A percentile compares a stretch with the other conserved stretches of the same genome.
phyloP scores from a whole-genome alignment of 1,140 invertebrate species.

The fruit fly (Drosophila melanogaster) region DNA sequence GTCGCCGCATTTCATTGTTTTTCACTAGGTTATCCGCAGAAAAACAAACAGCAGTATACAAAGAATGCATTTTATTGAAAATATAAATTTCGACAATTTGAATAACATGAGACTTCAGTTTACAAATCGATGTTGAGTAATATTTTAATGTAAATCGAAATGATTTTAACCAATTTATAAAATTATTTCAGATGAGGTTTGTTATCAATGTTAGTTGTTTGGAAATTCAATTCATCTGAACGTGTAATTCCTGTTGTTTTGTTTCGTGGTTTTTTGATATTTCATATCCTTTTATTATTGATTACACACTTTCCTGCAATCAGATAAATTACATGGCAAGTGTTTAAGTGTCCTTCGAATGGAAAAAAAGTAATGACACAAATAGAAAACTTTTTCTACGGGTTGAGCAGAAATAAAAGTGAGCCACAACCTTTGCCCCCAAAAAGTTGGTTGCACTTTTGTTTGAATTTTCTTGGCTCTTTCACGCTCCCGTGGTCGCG shows the following conservation, averaged over 20 bases:
- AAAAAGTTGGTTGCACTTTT: slow-evolving; percentile 80
- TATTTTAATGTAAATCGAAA: not conserved
- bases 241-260: too few species aligned
- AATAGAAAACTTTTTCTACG: slow-evolving; percentile 26
- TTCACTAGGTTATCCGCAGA: not conserved
- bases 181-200: not conserved
- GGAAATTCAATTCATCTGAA: not conserved
- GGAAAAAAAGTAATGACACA: slow-evolving; percentile 20
- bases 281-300: slow-evolving; percentile 3
- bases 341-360: slow-evolving; percentile 24
- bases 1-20: slow-evolving; percentile 2
- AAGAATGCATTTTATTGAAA: too few species aligned
- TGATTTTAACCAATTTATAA: not conserved
- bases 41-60: slow-evolving; percentile 14
- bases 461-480: slow-evolving; percentile 73
- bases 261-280: not conserved
- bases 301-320: not conserved
- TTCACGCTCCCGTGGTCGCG: slow-evolving; percentile 61
- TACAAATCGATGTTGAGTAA: not conserved
- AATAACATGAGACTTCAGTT: not conserved
- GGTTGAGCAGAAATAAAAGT: slow-evolving; percentile 32
- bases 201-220: not conserved
- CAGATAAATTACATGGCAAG: slow-evolving; percentile 10
- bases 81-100: not conserved
- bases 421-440: slow-evolving; percentile 32